Evolutionary conservation across 2,113 vertebrate species (phyloP), one percentile per base, ranked within the genome.

Genomic region (Cinclus cinclus): DNA sequence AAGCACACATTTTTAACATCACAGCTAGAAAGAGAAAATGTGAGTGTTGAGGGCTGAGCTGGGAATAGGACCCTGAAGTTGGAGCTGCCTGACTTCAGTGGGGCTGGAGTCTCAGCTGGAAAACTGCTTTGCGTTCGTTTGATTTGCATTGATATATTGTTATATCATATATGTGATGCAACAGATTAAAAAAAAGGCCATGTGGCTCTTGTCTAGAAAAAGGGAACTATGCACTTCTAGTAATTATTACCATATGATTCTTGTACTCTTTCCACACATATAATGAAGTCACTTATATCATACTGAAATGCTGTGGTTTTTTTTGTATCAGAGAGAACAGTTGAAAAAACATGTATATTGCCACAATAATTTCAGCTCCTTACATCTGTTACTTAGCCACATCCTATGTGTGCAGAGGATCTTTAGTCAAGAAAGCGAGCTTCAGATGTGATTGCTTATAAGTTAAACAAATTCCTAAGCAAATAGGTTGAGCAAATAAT

Each of bases 151-250:
- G 92, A 78, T 91, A 92, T 95, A 94, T 55, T 90, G 88, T 97
- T 97, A 97, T 73, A 95, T 97, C 96, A 97, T 96, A 95, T 82
- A 97, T 88, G 91, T 97, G 95, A 95, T 96, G 97, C 86, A 96
- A 95, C 94, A 97, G 96, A 97, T 96, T 96, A 92, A 94, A 95
- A 92, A 81, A 28, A 52, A 47, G 10, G 49, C 92, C 97, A 97
- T 98, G 96, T 97, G 98, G 94, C 78, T 96, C 96, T 97, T 95
- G 91, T 97, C 95, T 97, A 91, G 86, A 96, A 95, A 96, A 84
- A 74, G 94, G 87, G 94, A 97, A 97, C 96, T 96, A 94, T 92
- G 95, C 64, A 59, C 50, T 89, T 97, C 92, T 89, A 92, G 89
- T 97, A 97, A 97, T 87, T 55, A 96, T 91, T 85, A 69, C 93